Base-by-base conservation (phyloP, 2,113 vertebrate genomes). In the Probosciger aterrimus region DNA sequence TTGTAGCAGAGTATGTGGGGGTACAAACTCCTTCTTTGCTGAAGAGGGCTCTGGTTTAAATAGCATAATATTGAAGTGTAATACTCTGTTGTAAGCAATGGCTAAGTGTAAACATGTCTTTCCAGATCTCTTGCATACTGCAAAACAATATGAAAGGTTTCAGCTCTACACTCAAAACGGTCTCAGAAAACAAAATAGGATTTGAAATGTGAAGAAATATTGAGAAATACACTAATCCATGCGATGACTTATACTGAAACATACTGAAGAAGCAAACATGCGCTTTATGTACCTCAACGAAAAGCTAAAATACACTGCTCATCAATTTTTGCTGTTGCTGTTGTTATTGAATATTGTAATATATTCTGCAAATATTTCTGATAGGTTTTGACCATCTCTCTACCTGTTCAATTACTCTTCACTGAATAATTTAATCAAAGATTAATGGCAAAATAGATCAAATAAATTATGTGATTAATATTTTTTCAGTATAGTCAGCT, bases 381-480 rank as follows among this genome's bases (percentile, higher is more conserved):
- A 9, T n/a, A 30, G 10, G 7, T 78, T 95, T 93, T 88, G 82
- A 39, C 25, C 7, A 41, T n/a, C 14, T 74, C 10, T 84, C 14
- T 94, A 62, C 59, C 43, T 92, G 71, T 22, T 75, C 81, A 85
- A 82, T 93, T 92, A 67, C 35, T 82, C 62, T 63, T 82, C 50
- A 81, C 49, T 76, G 64, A 95, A 95, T 93, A 93, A 94, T 93
- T 95, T 78, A 87, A 80, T 82, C 7, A 67, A 87, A 81, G 37
- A 75, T 80, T 90, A 88, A 96, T 94, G 78, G 37, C 43, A 91
- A 96, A 90, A 47, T 18, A 87, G 33, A 80, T 65, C 16, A 86
- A 83, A 95, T 93, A 73, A 92, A 50, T 88, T 92, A 57, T 46
- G n/a, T 0, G 5, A 62, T 82, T 25, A 80, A 33, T 86, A 50